A percentile compares a stretch with the other conserved stretches of the same genome.
These are phyloP conservation scores for Agrochola circellaris DNA, from an alignment of 2,888 invertebrate genomes.

Conservation along the genomic window DNA sequence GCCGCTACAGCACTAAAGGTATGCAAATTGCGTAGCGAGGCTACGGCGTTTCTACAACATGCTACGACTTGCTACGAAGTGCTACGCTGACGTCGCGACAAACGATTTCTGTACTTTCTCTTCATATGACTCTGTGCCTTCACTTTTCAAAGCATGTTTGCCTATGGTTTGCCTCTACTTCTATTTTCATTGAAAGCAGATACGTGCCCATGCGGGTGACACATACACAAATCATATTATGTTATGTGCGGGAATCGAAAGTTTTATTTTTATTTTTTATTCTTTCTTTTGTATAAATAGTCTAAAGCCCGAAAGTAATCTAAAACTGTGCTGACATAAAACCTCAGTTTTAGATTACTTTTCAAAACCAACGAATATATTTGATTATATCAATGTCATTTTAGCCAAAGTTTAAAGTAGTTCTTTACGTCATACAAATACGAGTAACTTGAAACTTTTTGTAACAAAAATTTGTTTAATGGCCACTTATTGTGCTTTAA, in stretches of 20 bases:
- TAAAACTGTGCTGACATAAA: neutral
- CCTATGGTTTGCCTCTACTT: too few relatives aligned
- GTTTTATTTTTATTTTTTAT: neutral
- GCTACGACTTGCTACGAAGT: constrained; percentile 2
- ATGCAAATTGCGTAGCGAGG: constrained; percentile 41
- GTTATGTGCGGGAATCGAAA: neutral
- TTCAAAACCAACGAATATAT: neutral
- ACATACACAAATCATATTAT: neutral
- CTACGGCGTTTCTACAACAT: constrained; percentile 29
- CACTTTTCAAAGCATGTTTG: neutral
- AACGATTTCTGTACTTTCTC: neutral
- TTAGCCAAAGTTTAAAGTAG: constrained; percentile 6
- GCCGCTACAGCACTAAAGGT: constrained; percentile 15
- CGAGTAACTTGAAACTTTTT: neutral
- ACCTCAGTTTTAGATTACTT: neutral
- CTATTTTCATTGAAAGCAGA: neutral
- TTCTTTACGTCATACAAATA: neutral
- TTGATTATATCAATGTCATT: constrained; percentile 4
- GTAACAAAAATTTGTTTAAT: neutral
- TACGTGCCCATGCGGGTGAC: neutral
- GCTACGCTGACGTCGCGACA: constrained; percentile 21
- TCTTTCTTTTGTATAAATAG: neutral
- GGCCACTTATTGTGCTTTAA: constrained; percentile 4
- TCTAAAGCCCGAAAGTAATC: neutral
- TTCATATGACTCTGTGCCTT: neutral